Percentiles rank a stretch among this genome's conserved stretches.
These are phyloP conservation scores for Melanostoma scalare DNA, from an alignment of 2,888 invertebrate species.

Conservation along the genomic window DNA sequence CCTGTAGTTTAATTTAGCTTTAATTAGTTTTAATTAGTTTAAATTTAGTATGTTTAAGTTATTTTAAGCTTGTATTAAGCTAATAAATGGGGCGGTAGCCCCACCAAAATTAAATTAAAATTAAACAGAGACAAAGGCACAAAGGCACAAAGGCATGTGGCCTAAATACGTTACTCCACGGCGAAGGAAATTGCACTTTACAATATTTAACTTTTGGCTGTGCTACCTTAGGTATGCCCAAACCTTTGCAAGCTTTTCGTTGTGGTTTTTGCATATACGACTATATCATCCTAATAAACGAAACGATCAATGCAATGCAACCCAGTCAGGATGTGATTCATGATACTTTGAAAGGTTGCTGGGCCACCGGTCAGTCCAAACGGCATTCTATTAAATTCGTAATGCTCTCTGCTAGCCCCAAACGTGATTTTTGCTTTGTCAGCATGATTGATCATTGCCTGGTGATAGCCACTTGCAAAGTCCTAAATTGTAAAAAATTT, in stretches of 20 bases:
- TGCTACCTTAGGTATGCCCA: background rate
- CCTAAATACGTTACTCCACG: constrained; percentile 19
- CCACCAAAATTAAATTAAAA: too few species aligned
- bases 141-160: too few species aligned
- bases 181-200: constrained; percentile 16
- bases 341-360: constrained; percentile 68
- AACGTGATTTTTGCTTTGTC: constrained; percentile 71
- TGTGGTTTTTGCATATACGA: constrained; percentile 51
- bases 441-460: constrained; percentile 40
- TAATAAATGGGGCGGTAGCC: too few species aligned
- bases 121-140: too few species aligned
- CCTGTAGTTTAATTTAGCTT: too few species aligned
- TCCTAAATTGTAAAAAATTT: constrained; percentile 68
- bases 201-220: background rate
- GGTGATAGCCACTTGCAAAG: constrained; percentile 65
- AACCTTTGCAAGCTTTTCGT: background rate
- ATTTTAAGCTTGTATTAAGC: too few species aligned
- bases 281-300: constrained; percentile 70
- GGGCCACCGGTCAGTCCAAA: constrained; percentile 58
- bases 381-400: constrained; percentile 73
- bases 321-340: constrained; percentile 50
- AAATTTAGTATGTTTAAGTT: too few species aligned
- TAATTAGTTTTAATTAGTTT: too few species aligned
- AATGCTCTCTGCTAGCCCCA: background rate
- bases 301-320: constrained; percentile 62